Evolutionary conservation across 2,797 vertebrate genomes (phyloP), one percentile per base, ranked within the genome.

Genomic region (Hirundo rustica): DNA sequence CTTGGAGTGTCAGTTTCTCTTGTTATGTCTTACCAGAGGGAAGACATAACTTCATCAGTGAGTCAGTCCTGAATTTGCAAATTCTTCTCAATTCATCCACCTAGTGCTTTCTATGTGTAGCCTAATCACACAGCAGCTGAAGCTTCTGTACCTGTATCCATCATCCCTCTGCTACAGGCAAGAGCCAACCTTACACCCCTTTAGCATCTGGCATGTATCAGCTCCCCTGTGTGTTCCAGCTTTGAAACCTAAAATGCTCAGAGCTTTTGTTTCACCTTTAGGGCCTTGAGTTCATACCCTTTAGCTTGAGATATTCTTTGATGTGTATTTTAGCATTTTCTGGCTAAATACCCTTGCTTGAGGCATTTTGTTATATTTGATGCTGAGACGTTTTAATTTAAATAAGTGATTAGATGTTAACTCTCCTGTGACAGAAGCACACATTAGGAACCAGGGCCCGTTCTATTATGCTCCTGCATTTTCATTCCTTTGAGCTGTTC

Each of bases 341-440:
- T 93, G 67, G 67, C 44, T 87, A 89, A 92, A 76, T 55, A 79
- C 66, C 58, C 58, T 90, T 44, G 66, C 81, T 85, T 82, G 74
- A 89, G 57, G 77, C 55, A 55, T 79, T 82, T 60, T 58, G 80
- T 70, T 92, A 60, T 82, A 89, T 95, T 79, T 89, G 36, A 55
- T 73, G 48, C 22, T 70, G 88, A 91, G 81, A 82, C 40, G 62
- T 81, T 94, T 96, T 92, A 89, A 93, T 92, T 94, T 94, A 87
- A 93, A 76, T 93, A 89, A 81, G 77, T 82, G 85, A 95, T 93
- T 93, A 91, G 86, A 76, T 91, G 47, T 47, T 87, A 91, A 87
- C 48, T 82, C 78, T 89, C 47, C 64, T 79, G 81, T 89, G 81
- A 70, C 78, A 85, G 73, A 58, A 85, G 51, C 38, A 45, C 71